These are phyloP conservation scores for Oryctolagus cuniculus DNA, from an alignment of 2,113 vertebrate genomes.

Conservation along the genomic window DNA sequence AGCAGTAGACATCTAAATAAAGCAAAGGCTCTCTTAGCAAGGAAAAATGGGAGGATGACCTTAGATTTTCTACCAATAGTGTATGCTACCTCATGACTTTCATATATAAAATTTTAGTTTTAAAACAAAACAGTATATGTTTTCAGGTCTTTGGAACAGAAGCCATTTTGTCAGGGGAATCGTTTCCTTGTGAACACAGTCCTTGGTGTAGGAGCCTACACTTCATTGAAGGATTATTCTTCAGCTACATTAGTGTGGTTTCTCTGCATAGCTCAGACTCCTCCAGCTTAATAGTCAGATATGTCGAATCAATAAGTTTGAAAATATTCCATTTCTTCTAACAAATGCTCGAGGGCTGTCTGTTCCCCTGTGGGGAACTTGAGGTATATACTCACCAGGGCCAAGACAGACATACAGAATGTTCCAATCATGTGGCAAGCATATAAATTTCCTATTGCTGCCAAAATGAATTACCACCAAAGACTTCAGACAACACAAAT, in stretches of 20 bases:
- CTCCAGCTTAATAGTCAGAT: background rate
- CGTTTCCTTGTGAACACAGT: background rate
- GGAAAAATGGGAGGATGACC: background rate
- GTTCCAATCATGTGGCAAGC: background rate
- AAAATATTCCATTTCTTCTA: constrained; percentile 35
- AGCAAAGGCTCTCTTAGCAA: background rate
- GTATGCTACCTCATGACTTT: background rate
- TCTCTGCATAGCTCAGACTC: background rate
- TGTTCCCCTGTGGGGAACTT: background rate
- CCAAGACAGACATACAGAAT: background rate
- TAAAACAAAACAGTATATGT: background rate
- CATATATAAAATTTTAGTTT: background rate
- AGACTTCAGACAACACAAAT: background rate
- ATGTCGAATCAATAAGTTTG: background rate
- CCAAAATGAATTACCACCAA: background rate
- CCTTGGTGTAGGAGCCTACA: background rate
- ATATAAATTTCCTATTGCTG: background rate
- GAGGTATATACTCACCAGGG: background rate
- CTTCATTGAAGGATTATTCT: background rate
- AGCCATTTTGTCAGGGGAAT: background rate
- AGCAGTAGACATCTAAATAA: background rate
- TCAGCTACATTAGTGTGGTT: background rate
- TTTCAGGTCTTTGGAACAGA: background rate
- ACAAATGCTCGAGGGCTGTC: background rate
- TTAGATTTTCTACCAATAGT: background rate